phyloP scores from a whole-genome alignment of 2,113 vertebrate genomes.

The Hippocampus barbouri region DNA sequence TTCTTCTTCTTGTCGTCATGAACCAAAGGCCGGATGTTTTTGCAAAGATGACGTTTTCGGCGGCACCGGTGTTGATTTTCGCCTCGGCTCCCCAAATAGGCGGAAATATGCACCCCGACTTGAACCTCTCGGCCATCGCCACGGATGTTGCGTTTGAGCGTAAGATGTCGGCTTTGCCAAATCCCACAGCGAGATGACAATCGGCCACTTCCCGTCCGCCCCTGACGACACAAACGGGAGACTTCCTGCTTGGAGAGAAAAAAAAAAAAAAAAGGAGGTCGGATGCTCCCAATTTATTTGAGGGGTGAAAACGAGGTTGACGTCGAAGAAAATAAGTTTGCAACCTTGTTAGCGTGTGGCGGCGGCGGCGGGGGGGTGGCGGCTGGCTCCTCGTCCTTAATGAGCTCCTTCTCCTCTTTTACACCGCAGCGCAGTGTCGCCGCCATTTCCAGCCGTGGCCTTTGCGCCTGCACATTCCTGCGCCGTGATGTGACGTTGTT shows the following conservation, averaged over 20 bases:
- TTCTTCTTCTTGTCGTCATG: too few species aligned
- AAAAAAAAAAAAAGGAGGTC: slow-evolving; percentile 3
- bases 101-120: too few species aligned
- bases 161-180: too few species aligned
- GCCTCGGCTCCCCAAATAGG: too few species aligned
- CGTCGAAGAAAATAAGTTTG: slow-evolving; percentile 49
- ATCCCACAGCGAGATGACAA: too few species aligned
- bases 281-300: slow-evolving; percentile 28
- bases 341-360: slow-evolving; percentile 80
- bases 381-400: slow-evolving; percentile 86
- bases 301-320: slow-evolving; percentile 37
- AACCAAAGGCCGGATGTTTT: too few species aligned
- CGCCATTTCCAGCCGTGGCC: slow-evolving; percentile 91
- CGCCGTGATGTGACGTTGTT: slow-evolving; percentile 99
- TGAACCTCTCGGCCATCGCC: too few species aligned
- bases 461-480: slow-evolving; percentile 91
- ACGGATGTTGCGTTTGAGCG: too few species aligned
- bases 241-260: slow-evolving; percentile 34
- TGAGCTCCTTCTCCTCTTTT: slow-evolving; percentile 77
- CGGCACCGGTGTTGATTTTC: too few species aligned
- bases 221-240: too few species aligned
- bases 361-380: slow-evolving; percentile 77
- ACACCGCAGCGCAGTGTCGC: slow-evolving; percentile 82
- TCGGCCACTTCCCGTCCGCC: not conserved
- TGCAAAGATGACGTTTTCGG: too few species aligned